phyloP scores from a whole-genome alignment of 2,113 vertebrate species.

The Stegastes partitus region DNA sequence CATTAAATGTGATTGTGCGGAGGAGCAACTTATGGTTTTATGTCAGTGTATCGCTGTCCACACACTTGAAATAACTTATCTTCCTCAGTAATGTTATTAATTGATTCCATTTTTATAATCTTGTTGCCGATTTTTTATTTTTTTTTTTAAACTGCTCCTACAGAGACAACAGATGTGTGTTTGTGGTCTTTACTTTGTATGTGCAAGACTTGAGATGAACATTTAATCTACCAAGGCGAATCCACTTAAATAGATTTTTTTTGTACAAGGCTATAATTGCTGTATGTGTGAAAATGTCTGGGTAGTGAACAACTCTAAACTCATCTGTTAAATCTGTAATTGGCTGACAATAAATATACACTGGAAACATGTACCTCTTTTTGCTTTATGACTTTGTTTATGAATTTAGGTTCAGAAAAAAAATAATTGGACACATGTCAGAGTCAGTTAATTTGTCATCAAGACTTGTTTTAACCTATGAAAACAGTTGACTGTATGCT shows the following conservation, averaged over 20 bases:
- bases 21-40: constrained; percentile 29
- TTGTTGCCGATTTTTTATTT: not conserved
- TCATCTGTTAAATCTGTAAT: constrained; percentile 46
- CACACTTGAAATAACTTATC: constrained; percentile 43
- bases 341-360: constrained; percentile 62
- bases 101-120: constrained; percentile 27
- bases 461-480: too few relatives aligned
- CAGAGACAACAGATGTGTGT: not conserved
- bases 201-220: constrained; percentile 14
- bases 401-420: not conserved
- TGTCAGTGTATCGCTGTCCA: constrained; percentile 32
- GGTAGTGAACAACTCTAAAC: constrained; percentile 18
- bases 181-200: constrained; percentile 22
- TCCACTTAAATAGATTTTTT: constrained; percentile 48
- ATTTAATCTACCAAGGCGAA: constrained; percentile 18
- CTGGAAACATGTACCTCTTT: constrained; percentile 31
- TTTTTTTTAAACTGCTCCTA: not conserved
- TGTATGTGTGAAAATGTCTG: constrained; percentile 33
- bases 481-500: too few relatives aligned
- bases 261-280: constrained; percentile 53
- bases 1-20: constrained; percentile 36
- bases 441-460: too few relatives aligned
- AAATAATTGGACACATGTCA: too few relatives aligned
- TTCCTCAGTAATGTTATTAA: not conserved
- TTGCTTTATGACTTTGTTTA: constrained; percentile 12